Evolutionary conservation across 1,140 invertebrate genomes (phyloP), one percentile per base, ranked within the genome.

Genomic region (Hyphantria cunea): DNA sequence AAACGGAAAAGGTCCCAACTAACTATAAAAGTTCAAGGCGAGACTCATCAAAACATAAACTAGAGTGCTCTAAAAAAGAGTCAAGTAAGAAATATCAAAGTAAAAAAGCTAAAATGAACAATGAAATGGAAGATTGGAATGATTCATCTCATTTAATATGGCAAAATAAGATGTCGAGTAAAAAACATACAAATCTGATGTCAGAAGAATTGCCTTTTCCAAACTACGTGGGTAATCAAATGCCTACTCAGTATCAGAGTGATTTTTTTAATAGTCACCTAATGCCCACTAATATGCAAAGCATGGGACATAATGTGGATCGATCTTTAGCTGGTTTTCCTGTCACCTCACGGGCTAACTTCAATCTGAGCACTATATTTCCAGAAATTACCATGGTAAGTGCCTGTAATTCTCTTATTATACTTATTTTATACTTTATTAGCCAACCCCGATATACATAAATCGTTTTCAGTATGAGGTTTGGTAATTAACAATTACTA

Each of bases 351-450:
- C 74, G 88, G 14, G 82, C 86, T 45, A 90, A 89, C 62, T 90
- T 90, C 56, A 89, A 89, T 41, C 75, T 90, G 1, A 90, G 88
- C 51, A 85, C 88, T 33, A 84, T 90, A 64, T 90, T 90, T 74
- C 88, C 88, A 25, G 88, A 90, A 82, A 90, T 90, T 56, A 88
- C 88, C 33, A 90, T 86, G 86, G 86, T 89, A 66, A 84, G 80
- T 74, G 49, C 11, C n/a, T 2, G 13, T 33, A 8, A 34, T 45
- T 47, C 32, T 13, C 47, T 15, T 31, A 48, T 12, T 49, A 10
- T 14, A n/a, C 41, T 32, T 31, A 8, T 44, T n/a, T n/a, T n/a
- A n/a, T n/a, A n/a, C n/a, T n/a, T n/a, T n/a, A n/a, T n/a, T n/a
- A n/a, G n/a, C n/a, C n/a, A n/a, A n/a, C n/a, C n/a, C n/a, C n/a